A percentile compares a stretch with the other conserved stretches of the same genome.
Conservation (phyloP, 2,113 vertebrate species). For the Indri indri region DNA sequence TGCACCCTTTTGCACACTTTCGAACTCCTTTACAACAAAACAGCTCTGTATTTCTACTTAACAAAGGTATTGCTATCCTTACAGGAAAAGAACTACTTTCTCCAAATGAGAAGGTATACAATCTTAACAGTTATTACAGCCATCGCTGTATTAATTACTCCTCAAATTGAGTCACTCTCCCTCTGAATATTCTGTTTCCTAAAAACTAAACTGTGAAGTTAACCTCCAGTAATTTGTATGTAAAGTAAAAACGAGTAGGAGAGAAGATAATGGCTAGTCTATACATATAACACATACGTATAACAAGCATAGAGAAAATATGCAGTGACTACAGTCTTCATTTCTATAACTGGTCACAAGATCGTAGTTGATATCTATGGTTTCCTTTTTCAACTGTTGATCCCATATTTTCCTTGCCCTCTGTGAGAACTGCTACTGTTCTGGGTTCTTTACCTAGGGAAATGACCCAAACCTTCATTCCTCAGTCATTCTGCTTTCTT, state of each 20-base stretch:
- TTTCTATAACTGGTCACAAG: neutral
- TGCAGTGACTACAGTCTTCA: neutral
- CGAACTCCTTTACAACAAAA: neutral
- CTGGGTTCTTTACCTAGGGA: neutral
- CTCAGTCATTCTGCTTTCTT: neutral
- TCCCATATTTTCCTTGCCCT: neutral
- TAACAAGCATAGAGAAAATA: neutral
- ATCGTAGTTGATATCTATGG: neutral
- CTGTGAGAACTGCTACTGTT: neutral
- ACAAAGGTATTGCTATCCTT: neutral
- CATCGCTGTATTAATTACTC: neutral
- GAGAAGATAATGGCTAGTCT: neutral
- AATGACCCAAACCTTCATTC: neutral
- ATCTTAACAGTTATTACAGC: neutral
- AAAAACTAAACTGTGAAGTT: constrained; percentile 10
- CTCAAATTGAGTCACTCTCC: neutral
- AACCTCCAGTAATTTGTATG: neutral
- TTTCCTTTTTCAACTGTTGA: neutral
- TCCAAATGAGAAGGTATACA: neutral
- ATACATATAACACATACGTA: too few relatives aligned
- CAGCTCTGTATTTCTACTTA: neutral
- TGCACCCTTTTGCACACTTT: neutral
- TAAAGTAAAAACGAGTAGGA: neutral
- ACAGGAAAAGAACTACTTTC: neutral
- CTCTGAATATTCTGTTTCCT: neutral